Percentiles rank a stretch among this genome's conserved stretches.
Evolutionary conservation across 2,888 invertebrate species (phyloP).

Genomic region (Antheraea assamensis): DNA sequence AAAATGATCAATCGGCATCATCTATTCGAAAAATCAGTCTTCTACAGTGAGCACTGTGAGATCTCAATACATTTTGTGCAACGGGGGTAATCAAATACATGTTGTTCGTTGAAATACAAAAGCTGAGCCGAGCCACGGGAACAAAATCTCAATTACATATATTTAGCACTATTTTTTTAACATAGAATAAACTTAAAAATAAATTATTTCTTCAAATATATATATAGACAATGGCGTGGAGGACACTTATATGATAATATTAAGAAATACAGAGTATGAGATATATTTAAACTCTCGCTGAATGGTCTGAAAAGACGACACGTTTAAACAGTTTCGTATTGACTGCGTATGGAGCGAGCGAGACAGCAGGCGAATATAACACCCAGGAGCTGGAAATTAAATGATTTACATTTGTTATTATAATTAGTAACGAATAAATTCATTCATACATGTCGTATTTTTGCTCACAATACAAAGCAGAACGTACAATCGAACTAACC

Average conservation of each 20-base stretch:
- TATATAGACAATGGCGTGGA: conserved; percentile 35
- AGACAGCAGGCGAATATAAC: conserved; percentile 96
- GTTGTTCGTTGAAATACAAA: neutral
- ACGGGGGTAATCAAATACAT: neutral
- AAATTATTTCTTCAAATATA: conserved; percentile 51
- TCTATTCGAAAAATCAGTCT: conserved; percentile 73
- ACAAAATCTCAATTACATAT: neutral
- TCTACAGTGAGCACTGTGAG: conserved; percentile 67
- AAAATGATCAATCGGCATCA: conserved; percentile 11
- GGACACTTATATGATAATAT: conserved; percentile 36
- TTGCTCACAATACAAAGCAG: too few species aligned
- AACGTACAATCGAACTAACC: too few species aligned
- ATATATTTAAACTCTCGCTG: conserved; percentile 4
- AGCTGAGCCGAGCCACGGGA: neutral
- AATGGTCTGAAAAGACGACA: neutral
- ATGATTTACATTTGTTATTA: too few species aligned
- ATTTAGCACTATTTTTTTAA: conserved; percentile 10
- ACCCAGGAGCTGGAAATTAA: conserved; percentile 87
- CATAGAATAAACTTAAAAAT: conserved; percentile 33
- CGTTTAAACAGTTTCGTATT: conserved; percentile 91
- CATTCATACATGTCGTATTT: too few species aligned
- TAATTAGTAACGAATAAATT: too few species aligned
- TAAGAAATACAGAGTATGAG: conserved; percentile 15
- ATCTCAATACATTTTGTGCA: conserved; percentile 37
- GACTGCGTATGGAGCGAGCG: conserved; percentile 95